Evolutionary conservation across 2,888 invertebrate genomes (phyloP), one percentile per base, ranked within the genome.

Genomic region (Chrysolina oricalcia): DNA sequence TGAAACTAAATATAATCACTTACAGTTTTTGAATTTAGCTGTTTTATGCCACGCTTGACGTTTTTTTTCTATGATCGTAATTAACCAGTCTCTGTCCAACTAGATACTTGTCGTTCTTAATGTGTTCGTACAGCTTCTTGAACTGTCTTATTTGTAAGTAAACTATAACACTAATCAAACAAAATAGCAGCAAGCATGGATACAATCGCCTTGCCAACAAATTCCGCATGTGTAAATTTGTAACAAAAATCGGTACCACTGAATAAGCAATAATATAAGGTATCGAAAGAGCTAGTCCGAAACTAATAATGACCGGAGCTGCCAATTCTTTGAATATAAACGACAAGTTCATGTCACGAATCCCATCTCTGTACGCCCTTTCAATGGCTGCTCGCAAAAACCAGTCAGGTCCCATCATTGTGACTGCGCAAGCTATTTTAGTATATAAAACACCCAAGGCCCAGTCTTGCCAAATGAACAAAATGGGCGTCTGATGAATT

Each of bases 401-500:
- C 95, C 98, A 98, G 90, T 98, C 98, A 9, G 98, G 98, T 0
- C 98, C 98, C 98, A 99, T 98, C 93, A 99, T 95, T 0, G 97
- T 97, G 27, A 98, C 91, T 0, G 98, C 99, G 85, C 98, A 97
- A 17, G 98, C 95, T 73, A 99, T 98, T 91, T 99, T 99, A 1
- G 98, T 98, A 88, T 99, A 98, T 0, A 99, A 90, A 13, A 99
- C 97, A 27, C 99, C 98, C 35, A 99, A 90, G 0, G 98, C 98
- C 99, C 99, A 99, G 89, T 99, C 98, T 83, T 98, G 96, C 96
- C 96, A 96, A 67, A 96, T 92, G 87, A 96, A 96, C 73, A 96
- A 90, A 43, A 96, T 94, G 0, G 96, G 98, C 9, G 97, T 97
- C 89, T 98, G 97, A 81, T 96, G 94, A 4, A 97, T 90, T 0